Percentiles rank a stretch among this genome's conserved stretches.
These are phyloP conservation scores for Pherbina coryleti DNA, from an alignment of 2,888 invertebrate genomes.

Conservation along the genomic window DNA sequence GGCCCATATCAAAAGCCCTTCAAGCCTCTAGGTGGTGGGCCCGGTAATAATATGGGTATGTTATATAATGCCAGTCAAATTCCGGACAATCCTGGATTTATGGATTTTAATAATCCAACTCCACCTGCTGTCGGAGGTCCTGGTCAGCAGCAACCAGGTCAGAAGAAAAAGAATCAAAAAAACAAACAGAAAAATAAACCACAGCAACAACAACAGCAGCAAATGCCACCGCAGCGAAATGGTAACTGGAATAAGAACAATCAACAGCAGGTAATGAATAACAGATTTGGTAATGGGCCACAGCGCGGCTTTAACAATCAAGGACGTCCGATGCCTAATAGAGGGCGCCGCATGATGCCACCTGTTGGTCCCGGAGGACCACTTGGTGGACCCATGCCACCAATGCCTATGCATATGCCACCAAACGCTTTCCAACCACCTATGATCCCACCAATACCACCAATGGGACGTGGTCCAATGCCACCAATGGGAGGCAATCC, in stretches of 20 bases:
- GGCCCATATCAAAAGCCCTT: slow-evolving; percentile 58
- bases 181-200: slow-evolving; percentile 35
- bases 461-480: slow-evolving; percentile 51
- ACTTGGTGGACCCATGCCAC: slow-evolving; percentile 48
- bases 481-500: slow-evolving; percentile 54
- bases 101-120: slow-evolving; percentile 66
- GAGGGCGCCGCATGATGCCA: slow-evolving; percentile 58
- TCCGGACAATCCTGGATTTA: slow-evolving; percentile 68
- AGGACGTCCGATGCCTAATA: slow-evolving; percentile 55
- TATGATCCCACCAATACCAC: slow-evolving; percentile 48
- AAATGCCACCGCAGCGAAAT: slow-evolving; percentile 37
- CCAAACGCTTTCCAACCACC: slow-evolving; percentile 37
- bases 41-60: slow-evolving; percentile 52
- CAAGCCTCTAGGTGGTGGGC: slow-evolving; percentile 42
- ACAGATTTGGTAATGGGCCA: slow-evolving; percentile 20
- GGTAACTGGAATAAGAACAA: slow-evolving; percentile 47
- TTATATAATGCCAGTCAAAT: slow-evolving; percentile 68
- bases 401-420: slow-evolving; percentile 49
- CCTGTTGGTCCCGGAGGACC: slow-evolving; percentile 48
- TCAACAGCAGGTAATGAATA: slow-evolving; percentile 35
- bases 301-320: slow-evolving; percentile 17
- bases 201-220: slow-evolving; percentile 36
- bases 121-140: slow-evolving; percentile 51
- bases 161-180: slow-evolving; percentile 42
- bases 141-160: slow-evolving; percentile 27